phyloP scores from a whole-genome alignment of 2,888 invertebrate genomes.

The Ophraella communa region DNA sequence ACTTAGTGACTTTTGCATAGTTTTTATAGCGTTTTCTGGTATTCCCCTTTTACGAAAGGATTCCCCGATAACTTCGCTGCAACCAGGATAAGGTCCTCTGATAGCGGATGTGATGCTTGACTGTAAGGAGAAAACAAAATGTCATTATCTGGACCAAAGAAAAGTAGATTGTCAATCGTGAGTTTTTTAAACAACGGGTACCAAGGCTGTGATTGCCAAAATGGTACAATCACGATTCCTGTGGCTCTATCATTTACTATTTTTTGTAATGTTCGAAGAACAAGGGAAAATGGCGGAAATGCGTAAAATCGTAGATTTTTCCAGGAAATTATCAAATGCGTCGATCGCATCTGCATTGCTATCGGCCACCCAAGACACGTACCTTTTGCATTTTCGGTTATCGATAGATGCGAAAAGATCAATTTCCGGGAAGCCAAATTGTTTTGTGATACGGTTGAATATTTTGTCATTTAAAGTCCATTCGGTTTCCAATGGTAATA shows the following conservation, averaged over 20 bases:
- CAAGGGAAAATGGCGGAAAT: constrained; percentile 46
- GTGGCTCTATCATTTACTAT: constrained; percentile 40
- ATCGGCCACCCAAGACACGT: constrained; percentile 43
- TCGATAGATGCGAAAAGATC: constrained; percentile 24
- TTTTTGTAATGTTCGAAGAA: constrained; percentile 47
- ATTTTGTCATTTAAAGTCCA: constrained; percentile 16
- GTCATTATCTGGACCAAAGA: constrained; percentile 3
- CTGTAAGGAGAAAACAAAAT: constrained; percentile 22
- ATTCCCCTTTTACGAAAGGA: constrained; percentile 11
- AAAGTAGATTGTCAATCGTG: not conserved
- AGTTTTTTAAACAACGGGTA: constrained; percentile 33
- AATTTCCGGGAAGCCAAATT: constrained; percentile 15
- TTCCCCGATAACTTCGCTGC: constrained; percentile 12
- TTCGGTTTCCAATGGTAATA: constrained; percentile 29
- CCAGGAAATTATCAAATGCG: constrained; percentile 43
- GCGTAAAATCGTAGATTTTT: constrained; percentile 41
- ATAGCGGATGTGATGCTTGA: constrained; percentile 9
- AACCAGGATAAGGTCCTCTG: constrained; percentile 14
- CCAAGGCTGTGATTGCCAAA: constrained; percentile 46
- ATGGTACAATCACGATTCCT: constrained; percentile 45
- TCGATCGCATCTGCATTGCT: constrained; percentile 39
- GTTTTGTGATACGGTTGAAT: not conserved
- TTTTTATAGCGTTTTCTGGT: constrained; percentile 1
- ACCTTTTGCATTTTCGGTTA: constrained; percentile 22
- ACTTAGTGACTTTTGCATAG: not conserved